Percentiles rank a stretch among this genome's conserved stretches.
Conservation (phyloP, 1,140 invertebrate species). For the Scylla paramamosain region DNA sequence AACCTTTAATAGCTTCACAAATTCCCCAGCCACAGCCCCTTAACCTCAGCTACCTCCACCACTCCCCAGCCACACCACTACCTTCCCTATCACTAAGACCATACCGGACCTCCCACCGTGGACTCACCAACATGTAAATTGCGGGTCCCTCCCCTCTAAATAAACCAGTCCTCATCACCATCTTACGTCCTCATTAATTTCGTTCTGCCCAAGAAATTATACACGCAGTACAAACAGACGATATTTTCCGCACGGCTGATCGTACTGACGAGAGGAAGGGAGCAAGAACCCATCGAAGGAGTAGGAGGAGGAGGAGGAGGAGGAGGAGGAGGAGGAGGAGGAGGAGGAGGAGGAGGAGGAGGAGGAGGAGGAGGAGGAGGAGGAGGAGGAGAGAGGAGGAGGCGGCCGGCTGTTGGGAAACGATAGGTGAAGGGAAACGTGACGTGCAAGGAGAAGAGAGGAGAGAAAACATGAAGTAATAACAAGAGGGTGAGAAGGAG, state of each 20-base stretch:
- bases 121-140: too few relatives aligned
- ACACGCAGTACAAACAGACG: not conserved
- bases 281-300: too few relatives aligned
- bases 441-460: not conserved
- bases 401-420: not conserved
- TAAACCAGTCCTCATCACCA: not conserved
- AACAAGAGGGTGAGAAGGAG: not conserved
- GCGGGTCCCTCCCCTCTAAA: too few relatives aligned
- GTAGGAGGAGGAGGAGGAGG: not conserved
- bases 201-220: not conserved
- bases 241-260: constrained; percentile 8
- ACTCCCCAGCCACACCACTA: not conserved
- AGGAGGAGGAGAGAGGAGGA: not conserved
- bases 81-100: too few relatives aligned
- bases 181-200: not conserved
- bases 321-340: constrained; percentile 18
- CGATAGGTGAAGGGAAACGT: not conserved
- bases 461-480: not conserved
- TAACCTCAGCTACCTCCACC: not conserved
- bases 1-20: not conserved
- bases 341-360: constrained; percentile 9
- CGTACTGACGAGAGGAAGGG: constrained; percentile 22
- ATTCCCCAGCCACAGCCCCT: not conserved
- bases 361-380: constrained; percentile 30
- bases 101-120: too few relatives aligned